Conservation (phyloP, 37 sponge, comb jelly and placozoan genomes). For the Spongilla lacustris region DNA sequence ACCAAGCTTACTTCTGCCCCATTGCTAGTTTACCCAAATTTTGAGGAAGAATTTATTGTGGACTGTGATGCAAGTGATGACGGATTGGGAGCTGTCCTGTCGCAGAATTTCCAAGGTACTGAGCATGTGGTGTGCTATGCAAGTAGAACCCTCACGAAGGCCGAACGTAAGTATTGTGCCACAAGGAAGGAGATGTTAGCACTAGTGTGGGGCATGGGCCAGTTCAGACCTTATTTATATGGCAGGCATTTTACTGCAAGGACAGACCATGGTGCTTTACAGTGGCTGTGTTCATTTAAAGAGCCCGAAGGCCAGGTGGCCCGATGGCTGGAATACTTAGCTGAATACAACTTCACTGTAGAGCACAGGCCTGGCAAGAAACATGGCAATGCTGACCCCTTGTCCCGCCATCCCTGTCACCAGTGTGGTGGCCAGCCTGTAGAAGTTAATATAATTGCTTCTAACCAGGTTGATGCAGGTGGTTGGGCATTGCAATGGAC, state of each 20-base stretch:
- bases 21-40: constrained; percentile 22
- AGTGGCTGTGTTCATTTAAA: constrained; percentile 17
- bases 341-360: constrained; percentile 14
- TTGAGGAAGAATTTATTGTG: constrained; percentile 4
- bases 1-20: constrained; percentile 26
- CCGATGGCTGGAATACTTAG: constrained; percentile 16
- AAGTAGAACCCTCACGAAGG: constrained; percentile 20
- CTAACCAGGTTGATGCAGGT: too few relatives aligned
- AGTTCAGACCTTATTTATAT: constrained; percentile 21
- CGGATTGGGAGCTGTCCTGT: constrained; percentile 6
- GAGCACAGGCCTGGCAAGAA: constrained; percentile 16
- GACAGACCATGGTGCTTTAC: constrained; percentile 33
- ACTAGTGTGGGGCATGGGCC: constrained; percentile 14
- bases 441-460: too few relatives aligned
- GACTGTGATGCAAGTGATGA: neutral
- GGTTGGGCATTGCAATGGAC: neutral
- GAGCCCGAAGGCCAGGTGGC: constrained; percentile 26
- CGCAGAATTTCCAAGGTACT: constrained; percentile 10
- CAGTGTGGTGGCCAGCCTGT: neutral
- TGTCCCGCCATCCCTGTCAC: constrained; percentile 7
- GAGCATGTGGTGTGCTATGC: constrained; percentile 31
- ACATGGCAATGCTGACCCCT: constrained; percentile 35
- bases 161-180: constrained; percentile 19
- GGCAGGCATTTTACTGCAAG: constrained; percentile 2
- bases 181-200: constrained; percentile 10